These are phyloP conservation scores for Halocynthia roretzi DNA, from an alignment of 23 tunicate genomes.

Conservation along the genomic window DNA sequence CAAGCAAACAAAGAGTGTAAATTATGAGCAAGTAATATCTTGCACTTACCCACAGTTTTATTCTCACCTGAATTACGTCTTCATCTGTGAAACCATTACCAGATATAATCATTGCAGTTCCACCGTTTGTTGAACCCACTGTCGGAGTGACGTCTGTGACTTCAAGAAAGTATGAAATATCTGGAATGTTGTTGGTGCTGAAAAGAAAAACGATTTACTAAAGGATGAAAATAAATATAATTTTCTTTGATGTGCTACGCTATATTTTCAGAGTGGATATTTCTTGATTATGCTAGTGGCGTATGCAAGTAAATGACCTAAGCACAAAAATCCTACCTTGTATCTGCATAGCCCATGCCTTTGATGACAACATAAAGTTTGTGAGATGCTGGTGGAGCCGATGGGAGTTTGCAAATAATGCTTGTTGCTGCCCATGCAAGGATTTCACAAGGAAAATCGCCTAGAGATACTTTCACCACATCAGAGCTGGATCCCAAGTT, in stretches of 20 bases:
- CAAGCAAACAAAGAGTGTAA: too few species aligned
- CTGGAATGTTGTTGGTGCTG: conserved; percentile 4
- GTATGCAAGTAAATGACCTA: background rate
- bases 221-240: background rate
- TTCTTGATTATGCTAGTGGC: too few species aligned
- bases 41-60: too few species aligned
- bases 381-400: background rate
- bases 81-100: conserved; percentile 9
- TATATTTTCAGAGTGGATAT: too few species aligned
- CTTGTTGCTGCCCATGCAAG: background rate
- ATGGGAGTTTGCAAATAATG: background rate
- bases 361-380: conserved; percentile 1
- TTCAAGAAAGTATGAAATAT: conserved; percentile 6
- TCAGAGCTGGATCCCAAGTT: conserved; percentile 5
- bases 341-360: background rate
- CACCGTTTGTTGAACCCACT: conserved; percentile 9
- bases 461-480: background rate
- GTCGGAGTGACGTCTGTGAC: conserved; percentile 1
- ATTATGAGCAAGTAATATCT: too few species aligned
- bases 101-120: background rate
- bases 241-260: background rate
- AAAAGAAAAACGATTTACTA: background rate
- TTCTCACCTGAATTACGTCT: background rate
- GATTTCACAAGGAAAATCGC: background rate
- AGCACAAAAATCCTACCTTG: background rate